phyloP scores from a whole-genome alignment of 37 sponge, comb jelly and placozoan genomes.

The Hormiphora californensis region DNA sequence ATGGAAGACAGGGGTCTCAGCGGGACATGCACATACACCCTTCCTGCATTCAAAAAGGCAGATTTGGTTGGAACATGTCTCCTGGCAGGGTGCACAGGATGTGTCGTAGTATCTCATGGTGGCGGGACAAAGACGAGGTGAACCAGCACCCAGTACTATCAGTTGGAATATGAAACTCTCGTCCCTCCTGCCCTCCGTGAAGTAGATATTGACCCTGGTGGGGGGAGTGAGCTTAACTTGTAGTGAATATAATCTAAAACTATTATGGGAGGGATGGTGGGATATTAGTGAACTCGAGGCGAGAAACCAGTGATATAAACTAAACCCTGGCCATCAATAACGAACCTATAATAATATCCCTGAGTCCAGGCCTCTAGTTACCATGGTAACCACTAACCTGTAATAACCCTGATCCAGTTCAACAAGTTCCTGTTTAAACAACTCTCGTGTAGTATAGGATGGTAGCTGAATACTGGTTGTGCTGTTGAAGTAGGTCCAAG shows the following conservation, averaged over 20 bases:
- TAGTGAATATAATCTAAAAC: too few relatives aligned
- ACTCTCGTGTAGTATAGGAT: neutral
- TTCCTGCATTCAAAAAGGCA: neutral
- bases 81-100: slow-evolving; percentile 23
- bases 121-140: neutral
- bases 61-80: neutral
- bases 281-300: too few relatives aligned
- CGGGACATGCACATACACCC: neutral
- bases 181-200: neutral
- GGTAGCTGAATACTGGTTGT: neutral
- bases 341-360: too few relatives aligned
- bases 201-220: slow-evolving; percentile 22
- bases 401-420: neutral
- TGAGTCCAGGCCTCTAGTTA: too few relatives aligned
- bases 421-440: neutral
- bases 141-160: neutral
- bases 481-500: slow-evolving; percentile 36
- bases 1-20: neutral
- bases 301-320: too few relatives aligned
- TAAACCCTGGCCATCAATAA: too few relatives aligned
- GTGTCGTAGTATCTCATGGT: slow-evolving; percentile 19
- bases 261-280: too few relatives aligned
- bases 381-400: too few relatives aligned
- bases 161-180: slow-evolving; percentile 29
- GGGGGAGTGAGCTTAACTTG: too few relatives aligned